Conservation (phyloP, 2,888 invertebrate genomes). For the Panorpa germanica region DNA sequence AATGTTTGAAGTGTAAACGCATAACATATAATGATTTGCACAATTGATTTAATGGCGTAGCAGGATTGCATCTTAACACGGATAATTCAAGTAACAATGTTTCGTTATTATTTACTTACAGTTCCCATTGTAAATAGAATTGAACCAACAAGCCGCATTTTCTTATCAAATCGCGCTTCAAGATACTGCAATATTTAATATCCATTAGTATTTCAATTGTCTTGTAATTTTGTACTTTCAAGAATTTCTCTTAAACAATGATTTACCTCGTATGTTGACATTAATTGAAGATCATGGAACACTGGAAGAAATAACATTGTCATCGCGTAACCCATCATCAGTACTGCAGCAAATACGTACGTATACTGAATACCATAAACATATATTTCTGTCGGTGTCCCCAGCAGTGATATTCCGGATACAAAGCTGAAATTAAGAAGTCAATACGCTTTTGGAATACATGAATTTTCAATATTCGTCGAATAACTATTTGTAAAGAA, state of each 20-base stretch:
- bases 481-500: conserved; percentile 7
- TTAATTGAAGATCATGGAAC: conserved; percentile 46
- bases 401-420: conserved; percentile 57
- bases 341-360: conserved; percentile 36
- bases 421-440: conserved; percentile 32
- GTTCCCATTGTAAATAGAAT: conserved; percentile 40
- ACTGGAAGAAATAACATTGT: conserved; percentile 46
- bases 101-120: conserved; percentile 28
- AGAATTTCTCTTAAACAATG: background rate
- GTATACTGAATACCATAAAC: conserved; percentile 57
- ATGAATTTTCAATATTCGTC: conserved; percentile 6
- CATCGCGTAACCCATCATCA: conserved; percentile 38
- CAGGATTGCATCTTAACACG: conserved; percentile 1
- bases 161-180: conserved; percentile 42
- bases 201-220: conserved; percentile 5
- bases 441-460: conserved; percentile 4
- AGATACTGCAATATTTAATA: conserved; percentile 30
- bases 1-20: too few relatives aligned
- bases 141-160: conserved; percentile 44
- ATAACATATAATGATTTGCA: too few relatives aligned
- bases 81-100: too few relatives aligned
- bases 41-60: conserved; percentile 5
- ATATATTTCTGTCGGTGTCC: conserved; percentile 62
- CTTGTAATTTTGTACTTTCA: background rate
- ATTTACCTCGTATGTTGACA: conserved; percentile 55